Conservation (phyloP, 2,888 invertebrate genomes). For the Phaedon cochleariae region DNA sequence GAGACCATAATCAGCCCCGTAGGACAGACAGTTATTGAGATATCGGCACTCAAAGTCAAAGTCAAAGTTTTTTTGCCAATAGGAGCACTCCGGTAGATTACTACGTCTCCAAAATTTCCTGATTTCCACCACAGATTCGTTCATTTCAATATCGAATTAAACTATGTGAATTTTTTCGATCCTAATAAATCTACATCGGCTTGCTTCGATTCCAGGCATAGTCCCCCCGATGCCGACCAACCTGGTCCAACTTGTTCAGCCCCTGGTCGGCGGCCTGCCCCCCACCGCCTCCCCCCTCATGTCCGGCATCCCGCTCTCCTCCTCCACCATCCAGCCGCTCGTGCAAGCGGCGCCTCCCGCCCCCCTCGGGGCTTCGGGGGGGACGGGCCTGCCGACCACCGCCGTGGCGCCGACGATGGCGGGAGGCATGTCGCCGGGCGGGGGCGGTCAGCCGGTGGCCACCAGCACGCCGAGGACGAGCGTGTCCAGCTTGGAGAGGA, state of each 20-base stretch:
- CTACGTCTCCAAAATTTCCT: too few relatives aligned
- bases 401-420: conserved; percentile 24
- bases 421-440: conserved; percentile 30
- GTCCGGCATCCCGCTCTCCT: conserved; percentile 22
- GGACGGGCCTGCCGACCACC: too few relatives aligned
- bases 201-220: conserved; percentile 59
- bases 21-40: too few relatives aligned
- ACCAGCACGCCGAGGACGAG: conserved; percentile 60
- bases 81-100: too few relatives aligned
- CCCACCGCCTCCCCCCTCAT: conserved; percentile 22
- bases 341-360: neutral
- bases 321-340: conserved; percentile 25
- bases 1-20: too few relatives aligned
- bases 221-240: conserved; percentile 64
- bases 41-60: too few relatives aligned
- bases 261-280: conserved; percentile 38
- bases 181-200: too few relatives aligned
- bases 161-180: too few relatives aligned
- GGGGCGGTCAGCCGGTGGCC: conserved; percentile 46
- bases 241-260: conserved; percentile 40
- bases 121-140: too few relatives aligned
- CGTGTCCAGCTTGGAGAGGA: conserved; percentile 60
- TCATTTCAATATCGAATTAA: too few relatives aligned
- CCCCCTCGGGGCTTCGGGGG: conserved; percentile 1
- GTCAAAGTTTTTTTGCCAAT: too few relatives aligned